A percentile compares a stretch with the other conserved stretches of the same genome.
phyloP scores from a whole-genome alignment of 2,888 invertebrate species.

The Dysmachus trigonus region DNA sequence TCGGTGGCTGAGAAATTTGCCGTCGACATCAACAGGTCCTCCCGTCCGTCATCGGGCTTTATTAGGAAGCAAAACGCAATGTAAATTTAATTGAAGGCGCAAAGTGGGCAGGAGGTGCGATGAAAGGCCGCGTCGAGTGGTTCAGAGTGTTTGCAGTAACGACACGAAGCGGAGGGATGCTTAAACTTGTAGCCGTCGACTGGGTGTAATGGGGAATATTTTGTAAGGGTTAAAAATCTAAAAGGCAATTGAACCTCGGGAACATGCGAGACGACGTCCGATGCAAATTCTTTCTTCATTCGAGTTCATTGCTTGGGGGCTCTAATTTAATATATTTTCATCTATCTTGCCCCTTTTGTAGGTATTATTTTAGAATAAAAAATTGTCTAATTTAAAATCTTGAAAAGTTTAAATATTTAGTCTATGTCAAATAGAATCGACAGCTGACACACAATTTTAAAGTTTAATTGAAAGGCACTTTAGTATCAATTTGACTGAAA shows the following conservation, averaged over 20 bases:
- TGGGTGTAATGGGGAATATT: not conserved
- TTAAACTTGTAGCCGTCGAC: not conserved
- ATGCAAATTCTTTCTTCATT: not conserved
- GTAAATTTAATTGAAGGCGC: conserved; percentile 21
- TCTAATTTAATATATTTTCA: not conserved
- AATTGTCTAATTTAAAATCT: no score
- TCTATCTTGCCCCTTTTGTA: not conserved
- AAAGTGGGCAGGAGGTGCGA: not conserved
- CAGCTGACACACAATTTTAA: no score
- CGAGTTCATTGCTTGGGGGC: not conserved
- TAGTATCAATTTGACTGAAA: no score
- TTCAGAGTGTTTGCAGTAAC: not conserved
- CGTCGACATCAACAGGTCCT: conserved; percentile 25
- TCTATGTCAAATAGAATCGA: no score
- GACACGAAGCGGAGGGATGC: not conserved
- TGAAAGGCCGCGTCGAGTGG: not conserved
- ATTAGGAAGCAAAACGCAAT: conserved; percentile 25
- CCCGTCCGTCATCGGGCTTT: conserved; percentile 9
- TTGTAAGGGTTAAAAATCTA: not conserved
- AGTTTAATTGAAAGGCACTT: no score
- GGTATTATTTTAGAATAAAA: no score
- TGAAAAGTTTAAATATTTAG: no score
- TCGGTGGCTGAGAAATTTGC: not conserved
- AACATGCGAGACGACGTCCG: not conserved
- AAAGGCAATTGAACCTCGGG: not conserved